Evolutionary conservation across 1,140 invertebrate genomes (phyloP), one percentile per base, ranked within the genome.

Genomic region (Procambarus virginalis): DNA sequence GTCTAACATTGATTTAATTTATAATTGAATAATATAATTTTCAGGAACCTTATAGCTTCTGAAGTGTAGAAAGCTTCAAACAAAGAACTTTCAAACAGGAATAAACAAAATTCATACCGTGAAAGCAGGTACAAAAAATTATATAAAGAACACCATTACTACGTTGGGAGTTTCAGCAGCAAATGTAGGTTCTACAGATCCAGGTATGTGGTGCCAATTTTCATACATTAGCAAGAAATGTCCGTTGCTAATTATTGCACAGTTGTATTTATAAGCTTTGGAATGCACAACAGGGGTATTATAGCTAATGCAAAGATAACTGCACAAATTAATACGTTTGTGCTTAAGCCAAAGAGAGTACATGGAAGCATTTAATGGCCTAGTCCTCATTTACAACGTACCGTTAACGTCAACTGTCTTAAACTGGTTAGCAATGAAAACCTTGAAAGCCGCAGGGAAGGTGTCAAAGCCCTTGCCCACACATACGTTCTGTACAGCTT

Each of bases 361-460:
- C 68, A 73, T 73, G 68, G 10, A 34, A 34, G n/a, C 68, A 73
- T 73, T 73, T 2, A 34, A 20, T 73, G 1, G 4, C 10, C 34
- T 34, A 34, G 4, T 64, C 17, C 17, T 76, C n/a, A 73, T 82
- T 76, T 55, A 12, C 9, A 80, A 78, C 93, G 92, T 92, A 95
- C 95, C 95, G 92, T 97, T 97, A 68, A 97, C 95, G 92, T 97
- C 97, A 55, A 97, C 95, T 94, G 97, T 95, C 92, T 96, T 96
- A 93, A 97, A 97, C 93, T 97, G 96, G 83, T 96, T 96, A 93
- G 97, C 97, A 93, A 97, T 97, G 92, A 97, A 97, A 93, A 96
- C 96, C 92, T 96, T 97, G 85, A 94, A 92, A 68, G 93, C 93
- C 77, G 92, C 77, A 3, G 97, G 97, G 93, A 97, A 97, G 79